phyloP scores from a whole-genome alignment of 2,888 invertebrate genomes.

The Hydrotaea cyrtoneurina region DNA sequence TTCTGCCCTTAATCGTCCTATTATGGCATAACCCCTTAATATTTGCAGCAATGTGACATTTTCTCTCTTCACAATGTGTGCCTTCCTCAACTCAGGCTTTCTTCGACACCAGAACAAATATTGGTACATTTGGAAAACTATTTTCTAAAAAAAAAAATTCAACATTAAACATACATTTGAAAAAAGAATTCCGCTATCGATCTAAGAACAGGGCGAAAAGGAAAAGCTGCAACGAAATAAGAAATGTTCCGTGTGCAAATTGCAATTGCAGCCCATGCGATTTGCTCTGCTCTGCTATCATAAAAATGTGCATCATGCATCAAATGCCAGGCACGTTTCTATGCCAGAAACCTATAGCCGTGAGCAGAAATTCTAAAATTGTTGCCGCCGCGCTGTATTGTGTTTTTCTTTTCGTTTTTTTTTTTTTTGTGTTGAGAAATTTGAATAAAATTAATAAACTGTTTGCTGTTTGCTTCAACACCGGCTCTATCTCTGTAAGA shows the following conservation, averaged over 20 bases:
- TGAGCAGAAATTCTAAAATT: constrained; percentile 63
- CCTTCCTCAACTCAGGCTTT: background rate
- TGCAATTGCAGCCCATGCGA: constrained; percentile 36
- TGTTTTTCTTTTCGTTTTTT: background rate
- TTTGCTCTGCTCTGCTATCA: constrained; percentile 66
- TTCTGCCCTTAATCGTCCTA: too few relatives aligned
- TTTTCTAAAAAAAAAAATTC: constrained; percentile 35
- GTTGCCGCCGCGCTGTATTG: background rate
- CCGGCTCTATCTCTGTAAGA: background rate
- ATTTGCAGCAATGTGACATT: too few relatives aligned
- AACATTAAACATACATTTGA: background rate
- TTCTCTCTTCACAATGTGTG: too few relatives aligned
- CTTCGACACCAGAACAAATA: background rate
- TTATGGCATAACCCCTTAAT: too few relatives aligned
- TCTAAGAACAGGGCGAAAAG: background rate
- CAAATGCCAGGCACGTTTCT: constrained; percentile 65
- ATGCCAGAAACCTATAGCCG: constrained; percentile 65
- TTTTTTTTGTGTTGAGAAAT: background rate
- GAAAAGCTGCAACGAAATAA: background rate
- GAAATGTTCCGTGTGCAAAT: background rate
- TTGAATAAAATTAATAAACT: constrained; percentile 35
- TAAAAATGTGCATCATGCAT: constrained; percentile 61
- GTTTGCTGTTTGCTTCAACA: background rate
- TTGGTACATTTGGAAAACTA: constrained; percentile 46
- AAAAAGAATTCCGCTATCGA: background rate